Evolutionary conservation across 2,113 vertebrate genomes (phyloP).

Genomic region (Machaerirhynchus nigripectus): DNA sequence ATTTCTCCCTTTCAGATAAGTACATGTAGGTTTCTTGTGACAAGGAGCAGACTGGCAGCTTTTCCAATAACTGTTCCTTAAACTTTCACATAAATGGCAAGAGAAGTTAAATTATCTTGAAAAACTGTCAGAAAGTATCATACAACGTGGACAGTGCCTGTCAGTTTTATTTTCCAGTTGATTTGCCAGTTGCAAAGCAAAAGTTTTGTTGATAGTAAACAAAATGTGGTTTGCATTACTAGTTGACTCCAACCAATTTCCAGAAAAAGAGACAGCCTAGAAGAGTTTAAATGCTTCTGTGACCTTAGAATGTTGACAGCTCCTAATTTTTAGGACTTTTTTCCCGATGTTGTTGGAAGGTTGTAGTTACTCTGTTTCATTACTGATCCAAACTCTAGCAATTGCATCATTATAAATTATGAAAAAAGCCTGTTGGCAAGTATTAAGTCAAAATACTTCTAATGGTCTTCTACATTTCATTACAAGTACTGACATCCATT

Average conservation of each 20-base stretch:
- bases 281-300: background rate
- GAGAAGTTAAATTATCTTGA: constrained; percentile 21
- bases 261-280: background rate
- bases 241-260: background rate
- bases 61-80: background rate
- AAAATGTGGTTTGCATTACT: background rate
- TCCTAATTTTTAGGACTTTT: background rate
- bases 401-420: background rate
- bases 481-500: background rate
- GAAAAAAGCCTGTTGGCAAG: background rate
- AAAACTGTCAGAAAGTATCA: constrained; percentile 5
- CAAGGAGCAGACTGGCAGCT: background rate
- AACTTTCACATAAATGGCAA: background rate
- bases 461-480: background rate
- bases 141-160: background rate
- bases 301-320: background rate
- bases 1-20: background rate
- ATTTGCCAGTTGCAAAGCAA: background rate
- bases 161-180: constrained; percentile 28
- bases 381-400: background rate
- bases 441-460: background rate
- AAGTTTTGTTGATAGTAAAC: background rate
- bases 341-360: background rate
- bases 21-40: background rate
- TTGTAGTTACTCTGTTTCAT: background rate